phyloP scores from a whole-genome alignment of 2,888 invertebrate species.

The Drosophila aldrichi region DNA sequence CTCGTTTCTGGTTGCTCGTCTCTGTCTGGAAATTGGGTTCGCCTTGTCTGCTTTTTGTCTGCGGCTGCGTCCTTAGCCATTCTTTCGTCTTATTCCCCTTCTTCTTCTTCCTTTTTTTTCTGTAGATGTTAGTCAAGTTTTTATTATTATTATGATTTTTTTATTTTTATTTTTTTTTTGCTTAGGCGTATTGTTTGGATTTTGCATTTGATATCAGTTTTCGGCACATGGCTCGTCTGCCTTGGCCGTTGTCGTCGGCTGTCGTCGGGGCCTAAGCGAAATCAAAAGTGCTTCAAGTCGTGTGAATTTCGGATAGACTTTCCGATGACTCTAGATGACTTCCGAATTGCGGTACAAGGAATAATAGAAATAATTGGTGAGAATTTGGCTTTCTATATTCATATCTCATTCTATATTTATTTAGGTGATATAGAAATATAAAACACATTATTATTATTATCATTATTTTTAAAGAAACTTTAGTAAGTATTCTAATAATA shows the following conservation, averaged over 20 bases:
- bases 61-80: slow-evolving; percentile 38
- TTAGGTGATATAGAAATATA: no score
- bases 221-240: slow-evolving; percentile 43
- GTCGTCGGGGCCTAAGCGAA: neutral
- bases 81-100: slow-evolving; percentile 16
- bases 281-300: slow-evolving; percentile 10
- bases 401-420: no score
- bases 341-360: no score
- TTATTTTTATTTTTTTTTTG: slow-evolving; percentile 39
- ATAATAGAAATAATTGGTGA: neutral
- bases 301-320: neutral
- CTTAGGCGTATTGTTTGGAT: slow-evolving; percentile 69
- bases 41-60: slow-evolving; percentile 65
- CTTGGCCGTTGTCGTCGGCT: slow-evolving; percentile 5
- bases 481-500: no score
- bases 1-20: slow-evolving; percentile 1
- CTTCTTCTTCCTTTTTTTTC: slow-evolving; percentile 24
- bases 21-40: slow-evolving; percentile 37
- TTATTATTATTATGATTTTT: slow-evolving; percentile 24
- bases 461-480: no score
- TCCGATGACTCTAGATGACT: neutral
- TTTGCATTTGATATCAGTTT: slow-evolving; percentile 71
- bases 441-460: no score
- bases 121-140: slow-evolving; percentile 74
- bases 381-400: no score